Evolutionary conservation across 2,888 invertebrate species (phyloP).

Genomic region (Cheilosia soror): DNA sequence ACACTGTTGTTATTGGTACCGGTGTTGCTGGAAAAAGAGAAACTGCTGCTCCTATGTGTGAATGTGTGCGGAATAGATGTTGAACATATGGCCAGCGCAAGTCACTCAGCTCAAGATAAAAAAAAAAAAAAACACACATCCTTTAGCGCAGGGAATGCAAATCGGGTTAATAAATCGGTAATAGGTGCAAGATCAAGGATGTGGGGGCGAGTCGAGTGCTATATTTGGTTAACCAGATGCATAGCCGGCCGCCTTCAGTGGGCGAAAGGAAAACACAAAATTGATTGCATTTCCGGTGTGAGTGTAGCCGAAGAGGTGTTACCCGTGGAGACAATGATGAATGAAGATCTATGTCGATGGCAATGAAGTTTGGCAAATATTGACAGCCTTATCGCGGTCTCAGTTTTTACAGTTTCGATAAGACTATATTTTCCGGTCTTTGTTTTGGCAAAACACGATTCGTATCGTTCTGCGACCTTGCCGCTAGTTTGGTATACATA

Average conservation of each 20-base stretch:
- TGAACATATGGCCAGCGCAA: conserved; percentile 52
- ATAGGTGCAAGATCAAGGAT: conserved; percentile 67
- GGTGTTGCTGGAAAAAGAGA: neutral
- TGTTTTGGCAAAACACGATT: too few species aligned
- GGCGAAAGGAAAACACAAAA: neutral
- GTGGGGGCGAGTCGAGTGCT: conserved; percentile 41
- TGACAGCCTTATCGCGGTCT: conserved; percentile 7
- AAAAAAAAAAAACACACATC: conserved; percentile 31
- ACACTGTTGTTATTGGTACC: neutral
- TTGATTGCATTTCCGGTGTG: conserved; percentile 45
- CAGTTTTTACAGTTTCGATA: neutral
- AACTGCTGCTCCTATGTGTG: conserved; percentile 34
- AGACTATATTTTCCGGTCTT: neutral
- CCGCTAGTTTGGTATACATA: neutral
- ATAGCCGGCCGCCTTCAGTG: too few species aligned
- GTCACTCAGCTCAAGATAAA: conserved; percentile 21
- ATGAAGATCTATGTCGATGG: neutral
- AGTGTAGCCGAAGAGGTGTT: neutral
- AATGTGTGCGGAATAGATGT: conserved; percentile 12
- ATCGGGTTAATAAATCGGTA: conserved; percentile 58
- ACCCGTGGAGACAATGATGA: neutral
- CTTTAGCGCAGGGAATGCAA: conserved; percentile 44
- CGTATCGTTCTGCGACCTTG: conserved; percentile 9
- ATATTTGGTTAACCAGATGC: neutral
- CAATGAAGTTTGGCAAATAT: conserved; percentile 11